Percentiles rank a stretch among this genome's conserved stretches.
Evolutionary conservation across 2,797 vertebrate genomes (phyloP).

Genomic region (Paguma larvata): DNA sequence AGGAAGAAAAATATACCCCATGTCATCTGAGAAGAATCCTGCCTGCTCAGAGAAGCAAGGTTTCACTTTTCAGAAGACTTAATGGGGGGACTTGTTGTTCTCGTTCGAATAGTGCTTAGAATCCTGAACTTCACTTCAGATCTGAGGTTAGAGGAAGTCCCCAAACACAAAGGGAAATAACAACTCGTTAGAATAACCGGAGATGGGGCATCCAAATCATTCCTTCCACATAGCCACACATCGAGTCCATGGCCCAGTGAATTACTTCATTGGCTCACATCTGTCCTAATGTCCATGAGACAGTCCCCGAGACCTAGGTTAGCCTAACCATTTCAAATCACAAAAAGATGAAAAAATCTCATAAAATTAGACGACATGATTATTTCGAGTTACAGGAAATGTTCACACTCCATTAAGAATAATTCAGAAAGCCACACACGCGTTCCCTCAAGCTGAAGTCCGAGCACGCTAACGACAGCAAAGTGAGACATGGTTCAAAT

Average conservation of each 20-base stretch:
- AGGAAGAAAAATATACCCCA: conserved; percentile 20
- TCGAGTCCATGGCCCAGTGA: not conserved
- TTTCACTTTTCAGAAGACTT: conserved; percentile 37
- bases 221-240: not conserved
- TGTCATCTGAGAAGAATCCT: conserved; percentile 53
- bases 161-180: not conserved
- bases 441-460: not conserved
- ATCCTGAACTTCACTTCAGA: not conserved
- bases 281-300: not conserved
- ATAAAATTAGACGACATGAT: not conserved
- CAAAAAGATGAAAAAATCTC: not conserved
- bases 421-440: not conserved
- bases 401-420: not conserved
- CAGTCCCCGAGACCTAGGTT: not conserved
- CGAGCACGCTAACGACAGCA: not conserved
- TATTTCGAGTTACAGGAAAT: not conserved
- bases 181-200: not conserved
- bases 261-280: conserved; percentile 56
- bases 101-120: not conserved
- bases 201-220: not conserved
- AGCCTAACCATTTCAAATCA: not conserved
- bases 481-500: not conserved
- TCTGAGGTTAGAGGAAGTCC: conserved; percentile 16
- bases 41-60: not conserved
- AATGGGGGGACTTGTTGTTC: not conserved